phyloP scores from a whole-genome alignment of 2,888 invertebrate species.

The Synanthedon vespiformis region DNA sequence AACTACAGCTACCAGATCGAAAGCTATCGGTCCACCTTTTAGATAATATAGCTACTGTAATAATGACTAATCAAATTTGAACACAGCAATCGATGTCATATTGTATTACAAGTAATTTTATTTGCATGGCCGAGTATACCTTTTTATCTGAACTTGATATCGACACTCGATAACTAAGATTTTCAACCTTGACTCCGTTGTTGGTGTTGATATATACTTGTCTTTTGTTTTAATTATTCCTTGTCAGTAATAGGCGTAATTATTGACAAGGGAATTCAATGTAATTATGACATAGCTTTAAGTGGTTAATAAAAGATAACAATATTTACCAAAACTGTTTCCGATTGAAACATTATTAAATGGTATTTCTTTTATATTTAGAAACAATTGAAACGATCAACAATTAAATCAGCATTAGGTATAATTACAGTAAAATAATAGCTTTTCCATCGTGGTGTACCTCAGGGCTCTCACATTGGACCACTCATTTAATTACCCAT shows the following conservation, averaged over 20 bases:
- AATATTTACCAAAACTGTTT: no score
- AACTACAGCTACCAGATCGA: no score
- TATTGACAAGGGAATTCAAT: no score
- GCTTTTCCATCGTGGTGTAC: background rate
- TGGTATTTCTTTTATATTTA: no score
- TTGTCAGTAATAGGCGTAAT: no score
- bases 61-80: background rate
- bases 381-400: no score
- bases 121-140: conserved; percentile 1
- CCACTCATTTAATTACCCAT: background rate
- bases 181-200: background rate
- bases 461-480: background rate
- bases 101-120: conserved; percentile 3
- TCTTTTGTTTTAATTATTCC: background rate
- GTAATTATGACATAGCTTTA: no score
- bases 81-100: background rate
- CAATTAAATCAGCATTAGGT: no score
- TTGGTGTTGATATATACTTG: background rate
- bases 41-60: background rate
- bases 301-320: no score
- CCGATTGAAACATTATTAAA: no score
- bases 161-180: background rate
- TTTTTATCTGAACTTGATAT: background rate
- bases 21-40: no score
- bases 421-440: no score